Percentiles rank a stretch among this genome's conserved stretches.
These are phyloP conservation scores for Xylophagus ater DNA, from an alignment of 2,888 invertebrate genomes.

Conservation along the genomic window DNA sequence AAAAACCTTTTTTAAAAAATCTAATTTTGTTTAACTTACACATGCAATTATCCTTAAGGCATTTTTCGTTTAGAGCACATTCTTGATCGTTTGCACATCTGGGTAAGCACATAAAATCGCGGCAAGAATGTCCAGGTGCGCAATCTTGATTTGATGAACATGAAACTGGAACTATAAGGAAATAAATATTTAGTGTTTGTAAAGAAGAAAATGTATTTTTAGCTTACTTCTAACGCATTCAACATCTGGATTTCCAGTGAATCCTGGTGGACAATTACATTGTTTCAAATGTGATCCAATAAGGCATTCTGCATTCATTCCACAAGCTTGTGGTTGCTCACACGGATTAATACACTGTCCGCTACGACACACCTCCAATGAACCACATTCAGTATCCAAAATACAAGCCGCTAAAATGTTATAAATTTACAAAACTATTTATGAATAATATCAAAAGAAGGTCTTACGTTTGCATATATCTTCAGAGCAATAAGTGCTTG, in stretches of 20 bases:
- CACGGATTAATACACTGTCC: slow-evolving; percentile 78
- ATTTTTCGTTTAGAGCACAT: slow-evolving; percentile 84
- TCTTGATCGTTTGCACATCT: slow-evolving; percentile 63
- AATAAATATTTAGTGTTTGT: too few species aligned
- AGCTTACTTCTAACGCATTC: slow-evolving; percentile 74
- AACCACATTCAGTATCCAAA: slow-evolving; percentile 65
- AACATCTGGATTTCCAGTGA: slow-evolving; percentile 71
- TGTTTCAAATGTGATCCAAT: slow-evolving; percentile 61
- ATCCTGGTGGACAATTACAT: slow-evolving; percentile 74
- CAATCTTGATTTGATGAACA: slow-evolving; percentile 64
- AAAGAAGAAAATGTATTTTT: slow-evolving; percentile 4
- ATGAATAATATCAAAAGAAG: slow-evolving; percentile 14
- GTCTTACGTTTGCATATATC: slow-evolving; percentile 68
- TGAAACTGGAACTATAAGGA: slow-evolving; percentile 61
- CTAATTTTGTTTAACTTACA: slow-evolving; percentile 53
- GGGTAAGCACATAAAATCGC: slow-evolving; percentile 72
- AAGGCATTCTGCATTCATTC: slow-evolving; percentile 69
- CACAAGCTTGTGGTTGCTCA: slow-evolving; percentile 62
- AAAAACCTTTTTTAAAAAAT: slow-evolving; percentile 11
- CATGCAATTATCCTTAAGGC: slow-evolving; percentile 68
- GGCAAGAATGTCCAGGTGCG: slow-evolving; percentile 57
- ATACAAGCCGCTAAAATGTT: slow-evolving; percentile 57
- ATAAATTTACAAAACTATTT: slow-evolving; percentile 10
- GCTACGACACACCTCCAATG: slow-evolving; percentile 65
- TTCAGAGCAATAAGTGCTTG: slow-evolving; percentile 71